Evolutionary conservation across 2,113 vertebrate genomes (phyloP).

Genomic region (Anolis sagrei): DNA sequence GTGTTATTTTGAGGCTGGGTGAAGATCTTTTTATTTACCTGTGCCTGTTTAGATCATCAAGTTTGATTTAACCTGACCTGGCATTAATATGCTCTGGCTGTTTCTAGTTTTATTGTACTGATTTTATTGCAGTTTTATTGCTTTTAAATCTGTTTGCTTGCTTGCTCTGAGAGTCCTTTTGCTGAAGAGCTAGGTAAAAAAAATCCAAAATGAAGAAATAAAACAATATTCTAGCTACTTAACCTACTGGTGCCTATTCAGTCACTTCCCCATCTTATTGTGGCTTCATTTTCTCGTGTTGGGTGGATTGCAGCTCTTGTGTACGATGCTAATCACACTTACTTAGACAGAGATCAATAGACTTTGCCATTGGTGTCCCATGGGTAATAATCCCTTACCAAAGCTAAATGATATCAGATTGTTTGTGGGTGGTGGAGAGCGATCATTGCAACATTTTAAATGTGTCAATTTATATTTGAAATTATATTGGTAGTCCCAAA

Average conservation of each 20-base stretch:
- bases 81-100: background rate
- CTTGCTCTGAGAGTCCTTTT: background rate
- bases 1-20: background rate
- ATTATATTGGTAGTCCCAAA: no score
- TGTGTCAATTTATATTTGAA: no score
- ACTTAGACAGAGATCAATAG: background rate
- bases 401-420: background rate
- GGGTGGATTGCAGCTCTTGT: background rate
- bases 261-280: background rate
- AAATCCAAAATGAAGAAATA: background rate
- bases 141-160: background rate
- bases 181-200: background rate
- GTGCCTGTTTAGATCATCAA: background rate
- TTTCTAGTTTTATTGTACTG: conserved; percentile 10
- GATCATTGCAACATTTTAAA: no score
- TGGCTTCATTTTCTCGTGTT: background rate
- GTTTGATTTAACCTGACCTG: background rate
- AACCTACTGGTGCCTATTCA: background rate
- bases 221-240: background rate
- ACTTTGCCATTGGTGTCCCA: background rate
- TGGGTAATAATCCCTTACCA: background rate
- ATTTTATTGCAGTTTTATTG: conserved; percentile 7
- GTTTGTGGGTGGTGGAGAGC: background rate
- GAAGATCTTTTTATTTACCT: background rate
- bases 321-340: background rate